Evolutionary conservation across 2,888 invertebrate species (phyloP).

Genomic region (Acanthoscelides obtectus): DNA sequence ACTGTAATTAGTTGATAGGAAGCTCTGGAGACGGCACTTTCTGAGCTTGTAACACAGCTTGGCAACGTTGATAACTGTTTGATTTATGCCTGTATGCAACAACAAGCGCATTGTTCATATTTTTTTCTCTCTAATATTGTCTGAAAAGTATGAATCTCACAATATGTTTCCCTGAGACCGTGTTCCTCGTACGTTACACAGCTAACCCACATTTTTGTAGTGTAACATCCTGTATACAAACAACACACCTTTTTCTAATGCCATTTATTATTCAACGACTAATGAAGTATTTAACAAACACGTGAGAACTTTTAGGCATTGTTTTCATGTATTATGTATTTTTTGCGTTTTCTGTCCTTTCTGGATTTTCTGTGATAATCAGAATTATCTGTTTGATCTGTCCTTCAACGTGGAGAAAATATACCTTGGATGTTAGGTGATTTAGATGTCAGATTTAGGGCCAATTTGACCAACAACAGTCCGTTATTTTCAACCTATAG

Average conservation of each 20-base stretch:
- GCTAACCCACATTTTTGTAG: neutral
- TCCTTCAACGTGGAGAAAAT: too few species aligned
- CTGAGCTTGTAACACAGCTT: neutral
- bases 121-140: neutral
- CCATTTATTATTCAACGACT: neutral
- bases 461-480: too few species aligned
- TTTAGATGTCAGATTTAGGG: too few species aligned
- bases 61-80: neutral
- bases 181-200: neutral
- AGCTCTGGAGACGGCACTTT: too few species aligned
- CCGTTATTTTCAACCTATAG: too few species aligned
- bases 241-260: neutral
- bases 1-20: too few species aligned
- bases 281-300: neutral
- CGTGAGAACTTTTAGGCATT: neutral
- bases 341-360: neutral
- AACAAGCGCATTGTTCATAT: neutral
- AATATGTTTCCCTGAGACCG: neutral
- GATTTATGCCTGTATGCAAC: neutral
- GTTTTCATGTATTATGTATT: neutral
- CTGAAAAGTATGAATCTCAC: neutral
- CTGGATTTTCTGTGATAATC: neutral
- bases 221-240: neutral
- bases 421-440: too few species aligned
- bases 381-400: too few species aligned